Conservation (phyloP, 2,888 invertebrate species). For the Dysmachus trigonus region DNA sequence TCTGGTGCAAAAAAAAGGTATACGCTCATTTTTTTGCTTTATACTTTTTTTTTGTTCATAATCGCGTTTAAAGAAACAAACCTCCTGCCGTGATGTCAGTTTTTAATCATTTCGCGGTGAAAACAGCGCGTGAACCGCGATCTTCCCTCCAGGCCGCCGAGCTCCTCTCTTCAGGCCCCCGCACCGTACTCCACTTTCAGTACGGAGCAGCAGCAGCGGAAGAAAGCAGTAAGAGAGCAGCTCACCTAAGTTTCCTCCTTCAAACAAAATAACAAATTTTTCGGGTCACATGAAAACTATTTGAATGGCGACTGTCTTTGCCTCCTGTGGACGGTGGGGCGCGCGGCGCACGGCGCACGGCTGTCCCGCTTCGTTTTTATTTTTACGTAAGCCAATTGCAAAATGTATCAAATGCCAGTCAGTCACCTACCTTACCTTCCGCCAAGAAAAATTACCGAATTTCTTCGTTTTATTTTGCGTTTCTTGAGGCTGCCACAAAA, state of each 20-base stretch:
- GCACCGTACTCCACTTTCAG: background rate
- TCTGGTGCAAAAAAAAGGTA: slow-evolving; percentile 22
- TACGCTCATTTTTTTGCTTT: background rate
- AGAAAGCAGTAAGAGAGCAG: slow-evolving; percentile 28
- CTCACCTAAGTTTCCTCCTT: slow-evolving; percentile 12
- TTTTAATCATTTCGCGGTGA: slow-evolving; percentile 25
- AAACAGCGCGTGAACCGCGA: background rate
- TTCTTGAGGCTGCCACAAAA: background rate
- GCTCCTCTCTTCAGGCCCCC: background rate
- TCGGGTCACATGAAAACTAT: slow-evolving; percentile 36
- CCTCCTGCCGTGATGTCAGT: slow-evolving; percentile 28
- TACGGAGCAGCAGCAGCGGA: background rate
- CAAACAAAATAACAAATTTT: slow-evolving; percentile 19
- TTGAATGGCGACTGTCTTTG: background rate
- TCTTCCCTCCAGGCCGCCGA: background rate
- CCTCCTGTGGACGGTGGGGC: too few species aligned
- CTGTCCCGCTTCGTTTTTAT: background rate
- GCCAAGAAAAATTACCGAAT: slow-evolving; percentile 32
- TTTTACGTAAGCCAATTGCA: slow-evolving; percentile 41
- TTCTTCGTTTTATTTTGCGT: slow-evolving; percentile 36
- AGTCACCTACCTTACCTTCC: slow-evolving; percentile 31
- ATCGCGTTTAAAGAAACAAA: slow-evolving; percentile 20
- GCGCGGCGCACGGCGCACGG: too few species aligned
- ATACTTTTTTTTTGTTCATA: background rate
- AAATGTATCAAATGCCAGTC: slow-evolving; percentile 40